These are phyloP conservation scores for Hippocampus kuda DNA, from an alignment of 2,797 vertebrate species.

Conservation along the genomic window DNA sequence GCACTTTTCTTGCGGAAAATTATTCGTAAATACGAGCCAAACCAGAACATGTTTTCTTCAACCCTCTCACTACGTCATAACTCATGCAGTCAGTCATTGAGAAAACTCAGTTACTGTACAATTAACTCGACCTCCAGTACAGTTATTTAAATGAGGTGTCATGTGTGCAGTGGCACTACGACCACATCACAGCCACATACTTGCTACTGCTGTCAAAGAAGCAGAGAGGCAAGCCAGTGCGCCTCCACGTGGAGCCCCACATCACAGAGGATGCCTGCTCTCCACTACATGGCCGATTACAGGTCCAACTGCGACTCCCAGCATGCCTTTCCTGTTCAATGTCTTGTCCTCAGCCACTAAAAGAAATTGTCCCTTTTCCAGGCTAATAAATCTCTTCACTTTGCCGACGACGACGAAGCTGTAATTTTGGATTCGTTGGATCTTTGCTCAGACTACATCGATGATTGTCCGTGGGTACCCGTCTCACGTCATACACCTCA, in stretches of 20 bases:
- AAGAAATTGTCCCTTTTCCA: conserved; percentile 18
- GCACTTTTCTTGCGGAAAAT: no score
- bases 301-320: conserved; percentile 57
- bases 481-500: conserved; percentile 30
- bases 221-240: conserved; percentile 71
- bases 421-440: conserved; percentile 64
- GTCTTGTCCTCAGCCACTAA: neutral
- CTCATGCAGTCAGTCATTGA: no score
- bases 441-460: conserved; percentile 56
- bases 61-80: no score
- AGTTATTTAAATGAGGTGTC: conserved; percentile 2
- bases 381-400: conserved; percentile 56
- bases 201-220: conserved; percentile 87
- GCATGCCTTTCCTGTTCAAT: conserved; percentile 7
- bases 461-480: conserved; percentile 56
- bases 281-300: conserved; percentile 42
- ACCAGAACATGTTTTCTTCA: no score
- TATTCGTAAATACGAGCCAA: no score
- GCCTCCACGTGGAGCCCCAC: conserved; percentile 51
- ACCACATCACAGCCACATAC: conserved; percentile 83
- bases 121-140: neutral
- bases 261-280: conserved; percentile 33
- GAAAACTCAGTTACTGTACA: neutral
- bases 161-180: conserved; percentile 79
- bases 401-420: conserved; percentile 58